Evolutionary conservation across 2,797 vertebrate species (phyloP).

Genomic region (Bradypodion ventrale): DNA sequence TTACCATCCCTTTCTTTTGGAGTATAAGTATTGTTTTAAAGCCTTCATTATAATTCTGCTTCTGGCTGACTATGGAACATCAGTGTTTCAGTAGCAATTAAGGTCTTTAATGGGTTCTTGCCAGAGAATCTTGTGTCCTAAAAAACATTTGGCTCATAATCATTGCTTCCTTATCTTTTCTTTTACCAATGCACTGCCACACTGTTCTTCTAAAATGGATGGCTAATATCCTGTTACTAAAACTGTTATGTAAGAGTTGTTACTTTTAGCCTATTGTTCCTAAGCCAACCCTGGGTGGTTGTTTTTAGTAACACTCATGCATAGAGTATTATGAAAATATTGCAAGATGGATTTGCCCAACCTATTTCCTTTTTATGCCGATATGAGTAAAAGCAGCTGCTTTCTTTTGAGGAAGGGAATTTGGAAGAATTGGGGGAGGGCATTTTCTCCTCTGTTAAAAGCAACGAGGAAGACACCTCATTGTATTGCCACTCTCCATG

Average conservation of each 20-base stretch:
- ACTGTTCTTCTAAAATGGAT: neutral
- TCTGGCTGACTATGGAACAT: neutral
- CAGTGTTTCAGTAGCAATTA: neutral
- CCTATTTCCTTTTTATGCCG: neutral
- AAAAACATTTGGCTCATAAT: neutral
- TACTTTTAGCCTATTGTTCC: neutral
- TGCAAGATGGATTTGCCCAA: neutral
- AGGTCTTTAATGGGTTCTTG: no score
- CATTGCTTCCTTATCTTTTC: neutral
- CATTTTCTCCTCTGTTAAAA: neutral
- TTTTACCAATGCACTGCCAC: neutral
- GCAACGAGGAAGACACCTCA: neutral
- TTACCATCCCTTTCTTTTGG: no score
- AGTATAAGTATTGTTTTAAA: neutral
- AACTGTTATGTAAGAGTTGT: neutral
- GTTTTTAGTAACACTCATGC: neutral
- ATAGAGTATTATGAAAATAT: neutral
- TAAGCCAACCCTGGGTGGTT: neutral
- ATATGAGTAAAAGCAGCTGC: neutral
- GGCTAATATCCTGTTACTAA: neutral
- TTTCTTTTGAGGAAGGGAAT: neutral
- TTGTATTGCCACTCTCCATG: no score
- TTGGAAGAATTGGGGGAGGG: neutral
- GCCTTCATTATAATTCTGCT: neutral
- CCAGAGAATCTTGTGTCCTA: no score